These are phyloP conservation scores for Theristicus caerulescens DNA, from an alignment of 2,113 vertebrate genomes.

Conservation along the genomic window DNA sequence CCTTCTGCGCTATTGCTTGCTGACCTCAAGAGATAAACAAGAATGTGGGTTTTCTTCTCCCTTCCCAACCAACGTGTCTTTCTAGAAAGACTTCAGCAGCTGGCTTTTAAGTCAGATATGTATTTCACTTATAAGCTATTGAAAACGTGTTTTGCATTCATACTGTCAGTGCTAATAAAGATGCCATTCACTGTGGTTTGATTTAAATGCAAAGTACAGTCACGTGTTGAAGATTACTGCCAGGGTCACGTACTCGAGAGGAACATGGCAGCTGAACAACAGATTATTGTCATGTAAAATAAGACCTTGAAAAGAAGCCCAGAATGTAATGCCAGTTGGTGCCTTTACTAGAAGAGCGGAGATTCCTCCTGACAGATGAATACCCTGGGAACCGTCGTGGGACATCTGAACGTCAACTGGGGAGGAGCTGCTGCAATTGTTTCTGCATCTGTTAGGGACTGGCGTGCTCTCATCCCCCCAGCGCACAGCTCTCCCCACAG, in stretches of 20 bases:
- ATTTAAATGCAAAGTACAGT: not conserved
- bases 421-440: not conserved
- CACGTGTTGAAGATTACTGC: not conserved
- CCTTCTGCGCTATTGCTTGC: not conserved
- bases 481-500: not conserved
- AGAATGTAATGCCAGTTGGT: not conserved
- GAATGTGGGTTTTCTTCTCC: not conserved
- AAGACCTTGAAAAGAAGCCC: not conserved
- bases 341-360: not conserved
- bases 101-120: not conserved
- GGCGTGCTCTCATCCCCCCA: fast-evolving
- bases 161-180: not conserved
- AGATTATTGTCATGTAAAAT: not conserved
- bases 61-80: not conserved
- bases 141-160: not conserved
- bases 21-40: not conserved
- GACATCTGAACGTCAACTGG: not conserved
- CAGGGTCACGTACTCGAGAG: not conserved
- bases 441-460: not conserved
- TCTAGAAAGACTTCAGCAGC: not conserved
- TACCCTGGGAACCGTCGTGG: not conserved
- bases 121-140: slow-evolving; percentile 39
- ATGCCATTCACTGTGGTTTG: not conserved
- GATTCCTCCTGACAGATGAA: not conserved
- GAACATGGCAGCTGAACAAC: not conserved